A percentile compares a stretch with the other conserved stretches of the same genome.
Evolutionary conservation across 1,140 invertebrate species (phyloP).

Genomic region (Teleopsis dalmanni): DNA sequence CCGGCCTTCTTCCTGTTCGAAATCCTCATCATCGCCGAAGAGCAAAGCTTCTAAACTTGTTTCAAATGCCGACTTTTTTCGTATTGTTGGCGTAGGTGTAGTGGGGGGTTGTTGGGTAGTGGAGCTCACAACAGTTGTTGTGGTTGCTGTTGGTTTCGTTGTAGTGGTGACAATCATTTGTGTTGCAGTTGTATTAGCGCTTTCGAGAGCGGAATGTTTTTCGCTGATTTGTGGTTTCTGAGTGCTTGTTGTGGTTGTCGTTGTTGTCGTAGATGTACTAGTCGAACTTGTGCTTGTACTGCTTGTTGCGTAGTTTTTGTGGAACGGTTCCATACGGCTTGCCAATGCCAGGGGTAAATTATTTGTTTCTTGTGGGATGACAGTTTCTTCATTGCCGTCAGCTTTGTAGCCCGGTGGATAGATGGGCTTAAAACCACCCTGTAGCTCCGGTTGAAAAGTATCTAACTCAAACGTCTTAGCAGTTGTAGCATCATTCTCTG

Average conservation of each 20-base stretch:
- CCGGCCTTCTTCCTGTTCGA: slow-evolving; percentile 16
- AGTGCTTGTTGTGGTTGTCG: slow-evolving; percentile 11
- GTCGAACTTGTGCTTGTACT: slow-evolving; percentile 12
- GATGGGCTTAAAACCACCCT: slow-evolving; percentile 62
- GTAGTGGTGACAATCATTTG: slow-evolving; percentile 8
- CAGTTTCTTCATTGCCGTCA: slow-evolving; percentile 13
- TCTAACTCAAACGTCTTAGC: slow-evolving; percentile 52
- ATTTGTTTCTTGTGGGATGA: slow-evolving; percentile 13
- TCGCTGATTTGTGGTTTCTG: slow-evolving; percentile 10
- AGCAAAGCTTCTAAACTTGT: slow-evolving; percentile 36
- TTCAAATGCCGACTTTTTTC: slow-evolving; percentile 33
- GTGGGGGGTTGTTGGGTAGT: slow-evolving; percentile 15
- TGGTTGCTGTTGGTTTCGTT: slow-evolving; percentile 10
- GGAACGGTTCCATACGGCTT: slow-evolving; percentile 10
- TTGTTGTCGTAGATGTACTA: slow-evolving; percentile 14
- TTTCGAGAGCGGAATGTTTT: background rate
- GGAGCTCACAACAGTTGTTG: background rate
- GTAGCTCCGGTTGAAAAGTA: slow-evolving; percentile 60
- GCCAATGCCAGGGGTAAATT: slow-evolving; percentile 24
- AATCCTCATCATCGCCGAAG: slow-evolving; percentile 34
- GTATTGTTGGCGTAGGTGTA: slow-evolving; percentile 6
- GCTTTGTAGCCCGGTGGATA: slow-evolving; percentile 43
- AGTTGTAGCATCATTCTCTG: slow-evolving; percentile 19
- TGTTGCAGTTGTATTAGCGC: slow-evolving; percentile 16
- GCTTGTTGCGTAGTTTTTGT: slow-evolving; percentile 2